Conservation (phyloP, 1,140 invertebrate genomes). For the Eurosta solidaginis region DNA sequence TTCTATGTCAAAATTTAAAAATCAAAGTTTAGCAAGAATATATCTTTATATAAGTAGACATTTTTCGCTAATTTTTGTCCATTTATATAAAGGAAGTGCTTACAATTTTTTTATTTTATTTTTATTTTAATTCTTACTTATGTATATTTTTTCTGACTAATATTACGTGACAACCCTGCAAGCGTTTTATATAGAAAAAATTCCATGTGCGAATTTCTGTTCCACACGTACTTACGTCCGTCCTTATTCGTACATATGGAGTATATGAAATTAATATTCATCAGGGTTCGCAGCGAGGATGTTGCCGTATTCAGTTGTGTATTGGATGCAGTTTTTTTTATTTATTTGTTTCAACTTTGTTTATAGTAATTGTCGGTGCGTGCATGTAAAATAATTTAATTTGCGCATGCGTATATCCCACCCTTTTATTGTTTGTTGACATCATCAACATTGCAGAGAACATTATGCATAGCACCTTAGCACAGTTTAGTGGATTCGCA, state of each 20-base stretch:
- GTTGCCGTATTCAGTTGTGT: neutral
- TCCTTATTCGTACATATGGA: no score
- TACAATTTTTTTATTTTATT: no score
- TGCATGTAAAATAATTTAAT: neutral
- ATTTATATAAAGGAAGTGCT: no score
- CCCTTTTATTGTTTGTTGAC: constrained; percentile 10
- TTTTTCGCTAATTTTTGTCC: no score
- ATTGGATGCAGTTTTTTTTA: neutral
- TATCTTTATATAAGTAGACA: no score
- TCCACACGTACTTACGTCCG: no score
- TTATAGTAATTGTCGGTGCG: neutral
- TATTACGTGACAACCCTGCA: neutral
- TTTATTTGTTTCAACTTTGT: neutral
- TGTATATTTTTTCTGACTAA: neutral
- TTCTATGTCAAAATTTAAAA: no score
- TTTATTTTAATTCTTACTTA: no score
- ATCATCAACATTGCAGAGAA: constrained; percentile 18
- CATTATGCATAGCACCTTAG: constrained; percentile 8
- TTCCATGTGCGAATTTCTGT: neutral
- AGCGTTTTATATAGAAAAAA: neutral
- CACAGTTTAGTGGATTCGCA: constrained; percentile 5
- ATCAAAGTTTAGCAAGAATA: no score
- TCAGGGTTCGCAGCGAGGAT: neutral
- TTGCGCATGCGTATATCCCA: constrained; percentile 12
- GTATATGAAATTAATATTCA: constrained; percentile 20